phyloP scores from a whole-genome alignment of 2,113 vertebrate species.

The Triplophysa rosa region DNA sequence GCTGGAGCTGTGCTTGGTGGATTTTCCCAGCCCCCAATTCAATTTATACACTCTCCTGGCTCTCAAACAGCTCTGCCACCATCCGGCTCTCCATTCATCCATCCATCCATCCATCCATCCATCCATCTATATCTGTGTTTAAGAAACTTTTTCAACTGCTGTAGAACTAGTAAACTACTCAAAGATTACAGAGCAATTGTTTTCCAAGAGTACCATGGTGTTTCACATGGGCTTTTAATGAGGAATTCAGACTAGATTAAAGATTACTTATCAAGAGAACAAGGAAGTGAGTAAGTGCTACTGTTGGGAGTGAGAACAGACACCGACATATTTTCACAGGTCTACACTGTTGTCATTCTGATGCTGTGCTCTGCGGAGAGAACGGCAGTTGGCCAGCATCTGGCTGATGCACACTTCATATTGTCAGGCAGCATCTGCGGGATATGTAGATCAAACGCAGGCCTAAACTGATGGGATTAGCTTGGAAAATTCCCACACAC shows the following conservation, averaged over 20 bases:
- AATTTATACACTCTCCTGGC: constrained; percentile 5
- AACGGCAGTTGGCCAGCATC: constrained; percentile 28
- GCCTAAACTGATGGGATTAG: constrained; percentile 27
- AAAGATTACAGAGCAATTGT: not conserved
- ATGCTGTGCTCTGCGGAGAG: not conserved
- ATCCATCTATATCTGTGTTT: not conserved
- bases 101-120: not conserved
- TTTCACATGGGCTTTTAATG: not conserved
- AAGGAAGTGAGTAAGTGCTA: not conserved
- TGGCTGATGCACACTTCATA: constrained; percentile 17
- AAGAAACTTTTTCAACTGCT: not conserved
- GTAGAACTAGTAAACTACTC: too few relatives aligned
- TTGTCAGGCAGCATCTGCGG: constrained; percentile 26
- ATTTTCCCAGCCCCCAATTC: constrained; percentile 36
- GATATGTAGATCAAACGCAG: constrained; percentile 33
- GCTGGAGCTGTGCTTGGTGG: constrained; percentile 32
- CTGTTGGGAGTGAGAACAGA: constrained; percentile 13
- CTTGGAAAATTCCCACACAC: constrained; percentile 19
- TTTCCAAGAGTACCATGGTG: not conserved
- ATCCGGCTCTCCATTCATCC: not conserved
- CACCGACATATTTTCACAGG: constrained; percentile 13
- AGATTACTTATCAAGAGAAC: not conserved
- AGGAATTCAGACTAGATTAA: not conserved
- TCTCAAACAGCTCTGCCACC: not conserved
- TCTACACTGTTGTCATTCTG: not conserved